These are phyloP conservation scores for Ichneumoninae sp. DNA, from an alignment of 2,888 invertebrate species.

Conservation along the genomic window DNA sequence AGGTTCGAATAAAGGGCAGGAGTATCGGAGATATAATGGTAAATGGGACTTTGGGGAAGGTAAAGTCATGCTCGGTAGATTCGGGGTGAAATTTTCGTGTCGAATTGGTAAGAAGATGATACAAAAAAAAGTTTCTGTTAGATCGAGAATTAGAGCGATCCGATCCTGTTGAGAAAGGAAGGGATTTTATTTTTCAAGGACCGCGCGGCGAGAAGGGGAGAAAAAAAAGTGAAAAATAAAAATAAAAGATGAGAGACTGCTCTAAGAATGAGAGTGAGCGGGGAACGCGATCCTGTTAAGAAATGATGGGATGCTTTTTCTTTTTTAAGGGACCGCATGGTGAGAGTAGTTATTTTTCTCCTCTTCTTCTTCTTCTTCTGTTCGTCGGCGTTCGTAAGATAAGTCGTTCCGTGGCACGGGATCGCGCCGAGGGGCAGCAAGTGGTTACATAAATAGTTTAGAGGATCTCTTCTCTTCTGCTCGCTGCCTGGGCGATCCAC, in stretches of 20 bases:
- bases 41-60: constrained; percentile 3
- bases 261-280: constrained; percentile 45
- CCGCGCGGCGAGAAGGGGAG: constrained; percentile 19
- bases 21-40: constrained; percentile 18
- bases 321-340: constrained; percentile 30
- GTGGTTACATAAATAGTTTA: constrained; percentile 81
- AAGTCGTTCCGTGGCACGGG: constrained; percentile 80
- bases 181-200: constrained; percentile 9
- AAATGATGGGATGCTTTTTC: constrained; percentile 12
- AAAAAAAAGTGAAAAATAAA: constrained; percentile 20
- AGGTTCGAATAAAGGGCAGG: constrained; percentile 33
- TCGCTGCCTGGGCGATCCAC: constrained; percentile 79
- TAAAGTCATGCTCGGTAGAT: constrained; percentile 63
- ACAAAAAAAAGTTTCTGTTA: not conserved
- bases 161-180: not conserved
- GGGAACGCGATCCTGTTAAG: constrained; percentile 33
- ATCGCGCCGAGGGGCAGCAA: constrained; percentile 69
- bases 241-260: constrained; percentile 35
- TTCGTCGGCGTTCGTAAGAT: constrained; percentile 48
- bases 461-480: constrained; percentile 78
- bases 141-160: not conserved
- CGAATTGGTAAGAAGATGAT: constrained; percentile 22
- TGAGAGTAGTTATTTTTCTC: constrained; percentile 51
- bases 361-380: constrained; percentile 52
- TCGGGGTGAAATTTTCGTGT: constrained; percentile 64